A percentile compares a stretch with the other conserved stretches of the same genome.
Conservation (phyloP, 2,888 invertebrate species). For the Pseudococcus viburni region DNA sequence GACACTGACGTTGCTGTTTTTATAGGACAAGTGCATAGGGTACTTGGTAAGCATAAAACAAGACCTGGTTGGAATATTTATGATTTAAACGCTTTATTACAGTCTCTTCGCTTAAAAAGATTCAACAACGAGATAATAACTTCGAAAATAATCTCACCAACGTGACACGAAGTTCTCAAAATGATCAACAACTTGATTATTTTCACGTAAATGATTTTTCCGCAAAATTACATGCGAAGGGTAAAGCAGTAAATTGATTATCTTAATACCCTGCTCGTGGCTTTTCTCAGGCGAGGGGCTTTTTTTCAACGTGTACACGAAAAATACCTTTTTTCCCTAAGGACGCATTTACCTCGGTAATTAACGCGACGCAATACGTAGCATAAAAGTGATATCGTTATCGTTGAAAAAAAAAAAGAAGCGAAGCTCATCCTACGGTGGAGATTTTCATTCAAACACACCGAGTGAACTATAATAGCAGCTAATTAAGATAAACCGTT, state of each 20-base stretch:
- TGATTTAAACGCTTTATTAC: too few species aligned
- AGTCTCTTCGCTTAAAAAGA: too few species aligned
- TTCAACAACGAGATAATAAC: too few species aligned
- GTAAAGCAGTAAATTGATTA: neutral
- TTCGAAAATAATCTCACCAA: neutral
- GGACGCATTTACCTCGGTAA: conserved; percentile 11
- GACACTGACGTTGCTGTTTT: too few species aligned
- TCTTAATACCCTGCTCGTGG: neutral
- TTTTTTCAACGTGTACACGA: neutral
- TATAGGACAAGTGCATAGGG: too few species aligned
- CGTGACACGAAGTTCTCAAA: neutral
- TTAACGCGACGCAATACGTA: neutral
- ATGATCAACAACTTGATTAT: neutral
- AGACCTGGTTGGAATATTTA: too few species aligned
- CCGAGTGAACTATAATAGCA: neutral
- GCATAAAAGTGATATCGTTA: conserved; percentile 28
- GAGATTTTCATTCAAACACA: neutral
- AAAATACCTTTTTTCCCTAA: neutral
- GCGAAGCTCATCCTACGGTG: neutral
- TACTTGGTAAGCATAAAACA: too few species aligned
- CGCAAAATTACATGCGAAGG: neutral
- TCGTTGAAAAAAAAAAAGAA: neutral
- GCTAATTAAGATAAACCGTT: conserved; percentile 49
- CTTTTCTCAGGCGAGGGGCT: neutral
- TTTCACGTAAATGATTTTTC: neutral